Conservation (phyloP, 2,888 invertebrate genomes). For the Merodon equestris region DNA sequence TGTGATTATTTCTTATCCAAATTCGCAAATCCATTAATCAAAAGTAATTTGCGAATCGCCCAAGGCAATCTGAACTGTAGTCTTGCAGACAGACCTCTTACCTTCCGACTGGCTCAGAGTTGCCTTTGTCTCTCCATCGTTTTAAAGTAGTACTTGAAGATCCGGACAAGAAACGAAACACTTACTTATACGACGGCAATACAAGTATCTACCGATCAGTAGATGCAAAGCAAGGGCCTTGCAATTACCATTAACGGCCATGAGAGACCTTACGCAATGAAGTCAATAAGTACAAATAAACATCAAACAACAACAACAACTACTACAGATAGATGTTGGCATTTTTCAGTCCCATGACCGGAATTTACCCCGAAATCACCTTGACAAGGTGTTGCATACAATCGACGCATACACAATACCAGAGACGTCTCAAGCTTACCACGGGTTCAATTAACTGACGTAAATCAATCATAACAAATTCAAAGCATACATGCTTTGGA, state of each 20-base stretch:
- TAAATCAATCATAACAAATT: constrained; percentile 47
- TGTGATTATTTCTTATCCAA: too few species aligned
- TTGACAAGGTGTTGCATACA: constrained; percentile 57
- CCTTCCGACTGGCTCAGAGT: constrained; percentile 1
- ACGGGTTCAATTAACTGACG: constrained; percentile 24
- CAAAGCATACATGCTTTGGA: constrained; percentile 34
- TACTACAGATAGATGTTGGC: constrained; percentile 10
- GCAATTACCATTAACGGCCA: constrained; percentile 36
- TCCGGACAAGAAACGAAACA: too few species aligned
- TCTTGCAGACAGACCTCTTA: background rate
- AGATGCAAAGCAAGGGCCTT: constrained; percentile 48
- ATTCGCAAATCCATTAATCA: too few species aligned
- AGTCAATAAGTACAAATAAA: constrained; percentile 48
- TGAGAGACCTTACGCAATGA: constrained; percentile 43
- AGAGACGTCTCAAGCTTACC: too few species aligned
- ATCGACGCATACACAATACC: constrained; percentile 38
- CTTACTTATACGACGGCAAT: too few species aligned
- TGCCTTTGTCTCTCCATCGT: too few species aligned
- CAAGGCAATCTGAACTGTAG: too few species aligned
- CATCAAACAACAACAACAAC: constrained; percentile 21
- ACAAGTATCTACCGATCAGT: constrained; percentile 22
- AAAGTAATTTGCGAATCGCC: too few species aligned
- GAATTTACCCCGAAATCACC: constrained; percentile 43
- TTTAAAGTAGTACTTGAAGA: background rate
- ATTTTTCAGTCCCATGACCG: constrained; percentile 32